Conservation (phyloP, 2,113 vertebrate genomes). For the Brachyhypopomus occidentalis region DNA sequence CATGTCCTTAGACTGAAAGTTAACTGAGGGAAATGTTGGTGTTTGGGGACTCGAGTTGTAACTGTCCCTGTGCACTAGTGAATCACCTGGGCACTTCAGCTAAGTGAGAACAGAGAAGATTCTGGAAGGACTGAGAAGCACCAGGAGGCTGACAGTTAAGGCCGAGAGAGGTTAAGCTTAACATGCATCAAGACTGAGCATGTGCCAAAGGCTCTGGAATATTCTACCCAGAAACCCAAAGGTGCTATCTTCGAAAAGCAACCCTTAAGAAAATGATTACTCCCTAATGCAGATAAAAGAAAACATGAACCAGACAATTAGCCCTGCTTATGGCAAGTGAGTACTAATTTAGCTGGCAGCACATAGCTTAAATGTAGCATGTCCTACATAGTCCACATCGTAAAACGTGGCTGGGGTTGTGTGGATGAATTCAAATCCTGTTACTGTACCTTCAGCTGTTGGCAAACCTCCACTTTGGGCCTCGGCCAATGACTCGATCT, state of each 20-base stretch:
- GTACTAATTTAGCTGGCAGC: not conserved
- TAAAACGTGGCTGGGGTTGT: not conserved
- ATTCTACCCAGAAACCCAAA: not conserved
- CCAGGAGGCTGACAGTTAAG: not conserved
- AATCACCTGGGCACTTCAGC: not conserved
- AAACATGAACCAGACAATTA: slow-evolving; percentile 1
- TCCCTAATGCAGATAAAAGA: slow-evolving; percentile 16
- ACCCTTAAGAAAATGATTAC: not conserved
- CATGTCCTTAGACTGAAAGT: not conserved
- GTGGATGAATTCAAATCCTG: not conserved
- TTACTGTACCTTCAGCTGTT: slow-evolving; percentile 78
- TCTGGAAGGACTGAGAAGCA: not conserved
- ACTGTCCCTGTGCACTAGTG: not conserved
- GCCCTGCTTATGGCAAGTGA: slow-evolving; percentile 21
- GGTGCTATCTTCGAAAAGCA: not conserved
- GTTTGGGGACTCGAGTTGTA: not conserved
- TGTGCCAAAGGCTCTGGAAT: not conserved
- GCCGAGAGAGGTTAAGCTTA: not conserved
- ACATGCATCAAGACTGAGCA: not conserved
- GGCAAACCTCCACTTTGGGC: slow-evolving; percentile 77
- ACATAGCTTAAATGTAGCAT: not conserved
- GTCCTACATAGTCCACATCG: not conserved
- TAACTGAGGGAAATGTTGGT: not conserved
- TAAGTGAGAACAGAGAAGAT: not conserved
- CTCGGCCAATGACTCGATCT: slow-evolving; percentile 74